Percentiles rank a stretch among this genome's conserved stretches.
These are phyloP conservation scores for Balanococcus diminutus DNA, from an alignment of 2,888 invertebrate species.

Conservation along the genomic window DNA sequence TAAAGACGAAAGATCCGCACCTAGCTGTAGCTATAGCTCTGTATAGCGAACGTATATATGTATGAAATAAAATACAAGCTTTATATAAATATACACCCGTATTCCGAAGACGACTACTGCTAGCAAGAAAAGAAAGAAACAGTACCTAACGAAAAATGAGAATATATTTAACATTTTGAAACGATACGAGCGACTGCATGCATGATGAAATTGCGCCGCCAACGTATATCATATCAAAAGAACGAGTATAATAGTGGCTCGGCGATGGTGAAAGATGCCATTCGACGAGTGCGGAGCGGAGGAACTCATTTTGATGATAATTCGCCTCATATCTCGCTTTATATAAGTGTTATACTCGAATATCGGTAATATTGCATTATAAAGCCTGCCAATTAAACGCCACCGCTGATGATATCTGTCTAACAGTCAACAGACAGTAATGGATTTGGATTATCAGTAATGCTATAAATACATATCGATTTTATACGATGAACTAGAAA, in stretches of 20 bases:
- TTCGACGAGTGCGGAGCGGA: background rate
- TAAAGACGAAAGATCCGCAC: slow-evolving; percentile 33
- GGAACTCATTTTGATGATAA: background rate
- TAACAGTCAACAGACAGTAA: too few species aligned
- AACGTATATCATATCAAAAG: background rate
- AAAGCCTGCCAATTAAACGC: background rate
- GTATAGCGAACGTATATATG: background rate
- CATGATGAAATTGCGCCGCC: background rate
- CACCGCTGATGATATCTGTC: background rate
- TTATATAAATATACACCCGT: background rate
- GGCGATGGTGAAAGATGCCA: background rate
- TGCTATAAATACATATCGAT: background rate
- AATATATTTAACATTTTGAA: slow-evolving; percentile 31
- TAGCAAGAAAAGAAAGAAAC: background rate
- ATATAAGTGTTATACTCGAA: background rate
- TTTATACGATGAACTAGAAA: background rate
- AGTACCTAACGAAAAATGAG: slow-evolving; percentile 24
- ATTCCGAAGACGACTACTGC: background rate
- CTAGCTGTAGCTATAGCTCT: background rate
- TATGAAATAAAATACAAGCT: slow-evolving; percentile 24
- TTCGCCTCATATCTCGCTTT: background rate
- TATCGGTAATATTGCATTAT: background rate
- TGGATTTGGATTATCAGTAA: background rate
- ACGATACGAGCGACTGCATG: background rate
- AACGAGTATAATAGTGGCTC: background rate